Conservation (phyloP, 2,888 invertebrate genomes). For the Teleogryllus oceanicus region DNA sequence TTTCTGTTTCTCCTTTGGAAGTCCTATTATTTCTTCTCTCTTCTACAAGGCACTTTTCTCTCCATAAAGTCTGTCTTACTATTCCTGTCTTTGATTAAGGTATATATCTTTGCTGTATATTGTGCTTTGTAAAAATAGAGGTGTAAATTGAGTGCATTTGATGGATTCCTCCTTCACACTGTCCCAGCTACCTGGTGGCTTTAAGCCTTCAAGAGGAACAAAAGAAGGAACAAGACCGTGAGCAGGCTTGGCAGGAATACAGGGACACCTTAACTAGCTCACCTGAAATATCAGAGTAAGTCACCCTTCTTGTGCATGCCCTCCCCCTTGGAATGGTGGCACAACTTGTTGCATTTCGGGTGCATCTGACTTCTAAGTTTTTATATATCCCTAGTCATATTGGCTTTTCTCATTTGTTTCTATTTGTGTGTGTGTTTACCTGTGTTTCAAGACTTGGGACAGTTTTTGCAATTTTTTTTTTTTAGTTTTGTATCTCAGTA, state of each 20-base stretch:
- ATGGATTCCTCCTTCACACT: background rate
- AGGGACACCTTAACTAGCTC: slow-evolving; percentile 35
- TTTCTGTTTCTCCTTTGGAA: background rate
- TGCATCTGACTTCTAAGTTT: background rate
- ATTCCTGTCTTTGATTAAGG: too few species aligned
- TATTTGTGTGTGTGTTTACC: background rate
- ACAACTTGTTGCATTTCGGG: too few species aligned
- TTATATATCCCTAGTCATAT: background rate
- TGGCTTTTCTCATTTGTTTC: background rate
- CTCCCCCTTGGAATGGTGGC: background rate
- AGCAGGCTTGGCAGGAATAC: slow-evolving; percentile 41
- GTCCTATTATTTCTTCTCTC: too few species aligned
- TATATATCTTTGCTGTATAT: background rate
- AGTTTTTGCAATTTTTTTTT: too few species aligned
- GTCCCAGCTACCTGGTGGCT: slow-evolving; percentile 49
- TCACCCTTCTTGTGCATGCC: slow-evolving; percentile 20
- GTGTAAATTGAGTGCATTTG: too few species aligned
- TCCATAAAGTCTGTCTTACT: too few species aligned
- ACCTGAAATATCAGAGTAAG: slow-evolving; percentile 33
- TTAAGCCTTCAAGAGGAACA: slow-evolving; percentile 50
- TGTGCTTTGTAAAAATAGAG: background rate
- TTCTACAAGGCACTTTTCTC: too few species aligned
- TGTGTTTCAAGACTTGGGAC: too few species aligned
- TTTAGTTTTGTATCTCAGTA: too few species aligned
- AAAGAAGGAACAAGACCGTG: slow-evolving; percentile 39